Base-by-base conservation (phyloP, 2,797 vertebrate species). In the Hoplostethus atlanticus region DNA sequence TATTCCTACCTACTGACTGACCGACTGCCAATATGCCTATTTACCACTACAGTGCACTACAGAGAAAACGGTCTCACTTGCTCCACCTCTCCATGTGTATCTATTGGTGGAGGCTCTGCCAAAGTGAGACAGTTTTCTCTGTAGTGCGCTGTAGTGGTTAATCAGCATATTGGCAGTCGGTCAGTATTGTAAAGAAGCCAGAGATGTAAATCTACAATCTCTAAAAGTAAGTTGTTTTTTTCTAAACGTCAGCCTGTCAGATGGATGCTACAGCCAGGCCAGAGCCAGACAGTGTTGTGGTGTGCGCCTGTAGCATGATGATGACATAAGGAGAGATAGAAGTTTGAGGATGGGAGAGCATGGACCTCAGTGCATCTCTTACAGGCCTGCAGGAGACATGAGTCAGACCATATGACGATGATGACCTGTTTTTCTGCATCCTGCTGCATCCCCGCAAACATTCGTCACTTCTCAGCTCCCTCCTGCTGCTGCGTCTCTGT, bases 361-460 rank as follows among this genome's bases (percentile, higher is more conserved):
- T 79, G 80, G 73, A 80, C 67, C 71, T 71, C 77, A 28, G 62
- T 62, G 68, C 86, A 79, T 81, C 31, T 34, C 84, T 86, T 76
- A 69, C 83, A 83, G 76, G 86, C 81, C 90, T 71, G 71, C 70
- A 68, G 81, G 84, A 83, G 60, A 53, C 40, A 52, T 89, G 87
- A 88, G 81, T 93, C 89, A 89, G 17, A 81, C n/a, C 55, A 42
- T 56, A 59, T 80, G 68, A 88, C 64, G 65, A 73, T 21, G 58
- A 70, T 80, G 81, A 80, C 79, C 77, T 71, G 81, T 71, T 71
- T 79, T 70, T 38, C 63, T 65, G 67, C 67, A 21, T 79, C 31
- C 60, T 13, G 11, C 65, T 58, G 53, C 71, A 67, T 66, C 62
- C 36, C 28, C n/a, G 48, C 67, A 90, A 80, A 81, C 44, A 47